Evolutionary conservation across 1,140 invertebrate genomes (phyloP).

Genomic region (Stenopsyche tienmushanensis): DNA sequence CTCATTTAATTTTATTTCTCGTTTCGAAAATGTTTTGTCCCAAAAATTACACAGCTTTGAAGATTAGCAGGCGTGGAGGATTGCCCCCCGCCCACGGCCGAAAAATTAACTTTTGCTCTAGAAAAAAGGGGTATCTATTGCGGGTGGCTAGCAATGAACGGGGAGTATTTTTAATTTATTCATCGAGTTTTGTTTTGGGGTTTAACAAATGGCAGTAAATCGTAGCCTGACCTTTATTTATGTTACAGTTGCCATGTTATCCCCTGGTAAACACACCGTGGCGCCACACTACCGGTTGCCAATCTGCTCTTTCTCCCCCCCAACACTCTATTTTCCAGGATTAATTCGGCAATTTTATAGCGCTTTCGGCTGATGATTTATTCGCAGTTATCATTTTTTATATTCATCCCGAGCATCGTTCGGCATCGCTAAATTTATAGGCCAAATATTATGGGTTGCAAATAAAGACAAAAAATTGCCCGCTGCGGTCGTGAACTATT

Average conservation of each 20-base stretch:
- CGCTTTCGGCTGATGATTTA: slow-evolving; percentile 27
- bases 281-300: slow-evolving; percentile 15
- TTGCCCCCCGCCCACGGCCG: too few relatives aligned
- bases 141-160: too few relatives aligned
- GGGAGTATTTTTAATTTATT: slow-evolving; percentile 40
- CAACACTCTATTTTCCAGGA: slow-evolving; percentile 9
- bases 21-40: too few relatives aligned
- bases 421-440: slow-evolving; percentile 2
- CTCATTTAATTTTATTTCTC: too few relatives aligned
- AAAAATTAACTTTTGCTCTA: too few relatives aligned
- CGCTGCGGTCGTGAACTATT: background rate
- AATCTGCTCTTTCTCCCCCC: slow-evolving; percentile 36
- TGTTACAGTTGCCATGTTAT: slow-evolving; percentile 38
- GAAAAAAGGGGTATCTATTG: too few relatives aligned
- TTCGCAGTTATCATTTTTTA: slow-evolving; percentile 25
- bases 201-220: slow-evolving; percentile 40
- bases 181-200: slow-evolving; percentile 40
- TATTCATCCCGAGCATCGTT: too few relatives aligned
- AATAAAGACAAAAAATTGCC: background rate
- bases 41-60: too few relatives aligned
- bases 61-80: too few relatives aligned
- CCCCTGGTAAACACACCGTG: slow-evolving; percentile 32
- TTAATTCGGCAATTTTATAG: slow-evolving; percentile 33
- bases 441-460: background rate
- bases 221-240: slow-evolving; percentile 39